Evolutionary conservation across 2,797 vertebrate species (phyloP).

Genomic region (Mergus octosetaceus): DNA sequence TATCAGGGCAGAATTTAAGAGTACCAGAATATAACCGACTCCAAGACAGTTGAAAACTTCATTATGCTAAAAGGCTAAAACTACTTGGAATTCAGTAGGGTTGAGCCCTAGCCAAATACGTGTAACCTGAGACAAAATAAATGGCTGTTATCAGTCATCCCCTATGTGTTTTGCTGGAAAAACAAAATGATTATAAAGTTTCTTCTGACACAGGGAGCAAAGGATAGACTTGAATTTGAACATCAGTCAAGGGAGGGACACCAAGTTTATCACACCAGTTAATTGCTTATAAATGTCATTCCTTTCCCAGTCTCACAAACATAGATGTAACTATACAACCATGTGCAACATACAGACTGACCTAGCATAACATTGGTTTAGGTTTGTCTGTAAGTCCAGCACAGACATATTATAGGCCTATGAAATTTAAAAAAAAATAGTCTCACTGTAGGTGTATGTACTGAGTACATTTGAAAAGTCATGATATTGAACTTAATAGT

Average conservation of each 20-base stretch:
- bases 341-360: neutral
- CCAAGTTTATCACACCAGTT: neutral
- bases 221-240: conserved; percentile 33
- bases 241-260: too few relatives aligned
- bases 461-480: neutral
- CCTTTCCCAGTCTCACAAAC: neutral
- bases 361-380: neutral
- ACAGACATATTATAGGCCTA: neutral
- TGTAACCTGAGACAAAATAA: conserved; percentile 8
- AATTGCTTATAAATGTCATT: conserved; percentile 20
- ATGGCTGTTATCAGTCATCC: conserved; percentile 20
- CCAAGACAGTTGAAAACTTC: conserved; percentile 12
- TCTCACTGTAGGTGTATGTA: neutral
- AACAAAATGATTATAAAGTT: neutral
- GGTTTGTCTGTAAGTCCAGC: neutral
- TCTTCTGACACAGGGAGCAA: neutral
- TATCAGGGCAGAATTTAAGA: neutral
- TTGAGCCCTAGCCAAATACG: conserved; percentile 40
- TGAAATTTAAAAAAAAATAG: neutral
- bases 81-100: conserved; percentile 3
- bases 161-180: conserved; percentile 26
- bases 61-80: neutral
- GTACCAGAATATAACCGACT: neutral
- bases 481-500: neutral
- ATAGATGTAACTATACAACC: neutral